Evolutionary conservation across 2,113 vertebrate species (phyloP), one percentile per base, ranked within the genome.

Genomic region (sheep (Ovis aries)): DNA sequence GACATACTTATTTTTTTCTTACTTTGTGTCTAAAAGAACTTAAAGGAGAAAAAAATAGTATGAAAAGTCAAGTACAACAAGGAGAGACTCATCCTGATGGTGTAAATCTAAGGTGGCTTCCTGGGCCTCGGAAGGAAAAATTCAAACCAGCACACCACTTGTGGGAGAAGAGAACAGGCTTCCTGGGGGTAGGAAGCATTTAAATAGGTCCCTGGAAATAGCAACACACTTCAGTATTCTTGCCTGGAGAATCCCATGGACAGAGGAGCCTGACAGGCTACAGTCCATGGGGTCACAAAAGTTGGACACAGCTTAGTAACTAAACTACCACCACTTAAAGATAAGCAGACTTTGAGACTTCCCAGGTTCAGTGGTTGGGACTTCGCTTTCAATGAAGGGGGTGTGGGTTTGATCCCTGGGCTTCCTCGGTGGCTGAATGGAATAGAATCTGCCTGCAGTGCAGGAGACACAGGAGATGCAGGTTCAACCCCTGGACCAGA

Each of bases 281-380:
- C n/a, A 71, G 67, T 40, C 9, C n/a, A 71, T 12, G n/a, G n/a
- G n/a, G 17, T 71, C 9, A 36, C 67, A 36, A 71, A n/a, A 71
- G 67, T 40, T 2, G 0, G 67, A 71, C 10, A 12, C 0, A 0
- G 6, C 5, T 71, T 71, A 40, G 19, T 21, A 10, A 71, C 67
- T 23, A 40, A 71, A 40, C 2, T 3, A 40, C n/a, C n/a, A 40
- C n/a, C 10, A 3, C 67, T 4, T 43, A 43, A 27, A 77, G 71
- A 77, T 4, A 27, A 13, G 23, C 21, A 77, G 71, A 77, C 36
- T 43, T 43, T 43, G 36, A 43, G 6, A 43, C 71, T 25, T 77
- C 23, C 36, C 23, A 14, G 71, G 10, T 43, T 43, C 71, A 77
- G 23, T 43, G 71, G 21, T 43, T 77, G 23, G 6, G 23, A 43